Base-by-base conservation (phyloP, 2,113 vertebrate species). In the Eubucco bourcierii region DNA sequence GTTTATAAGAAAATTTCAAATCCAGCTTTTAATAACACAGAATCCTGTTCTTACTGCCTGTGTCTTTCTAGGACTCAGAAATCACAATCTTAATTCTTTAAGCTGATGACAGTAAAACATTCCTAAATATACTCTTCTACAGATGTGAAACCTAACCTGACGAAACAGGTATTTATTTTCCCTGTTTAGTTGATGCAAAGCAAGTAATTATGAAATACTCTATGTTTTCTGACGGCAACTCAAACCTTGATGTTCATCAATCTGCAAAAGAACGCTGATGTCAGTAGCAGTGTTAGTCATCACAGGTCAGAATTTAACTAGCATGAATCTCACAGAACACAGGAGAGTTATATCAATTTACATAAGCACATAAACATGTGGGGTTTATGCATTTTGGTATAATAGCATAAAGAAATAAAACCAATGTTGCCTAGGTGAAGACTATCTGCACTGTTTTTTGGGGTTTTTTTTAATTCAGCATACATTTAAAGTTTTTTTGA, bases 1-100 rank as follows among this genome's bases (percentile, higher is more conserved):
- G 4, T 78, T 80, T 47, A 33, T 13, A 87, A 28, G 14, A 93
- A 81, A 89, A 67, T 67, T 80, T 92, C 52, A 90, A 92, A 90
- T 37, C 6, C 33, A 33, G 15, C 17, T 73, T 87, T 64, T 68
- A 76, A 84, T 52, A 72, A 79, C 1, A 2, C 14, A 63, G 70
- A 44, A 46, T 29, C 66, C 17, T 64, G 3, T 67, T 71, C 28
- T 33, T 87, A 70, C 84, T 39, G 4, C n/a, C 78, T 85, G 13
- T 53, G 41, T 52, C n/a, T 80, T 82, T 77, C 63, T 37, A 88
- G 64, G 19, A 64, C 1, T 6, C 33, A 58, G 56, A 83, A 91
- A 82, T 70, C 64, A 87, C 91, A 89, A 83, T 16, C 27, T 60
- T 52, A 74, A 28, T 63, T 82, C 28, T 84, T 74, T 46, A 74